phyloP scores from a whole-genome alignment of 2,797 vertebrate species.

The Poeciliopsis presidionis region DNA sequence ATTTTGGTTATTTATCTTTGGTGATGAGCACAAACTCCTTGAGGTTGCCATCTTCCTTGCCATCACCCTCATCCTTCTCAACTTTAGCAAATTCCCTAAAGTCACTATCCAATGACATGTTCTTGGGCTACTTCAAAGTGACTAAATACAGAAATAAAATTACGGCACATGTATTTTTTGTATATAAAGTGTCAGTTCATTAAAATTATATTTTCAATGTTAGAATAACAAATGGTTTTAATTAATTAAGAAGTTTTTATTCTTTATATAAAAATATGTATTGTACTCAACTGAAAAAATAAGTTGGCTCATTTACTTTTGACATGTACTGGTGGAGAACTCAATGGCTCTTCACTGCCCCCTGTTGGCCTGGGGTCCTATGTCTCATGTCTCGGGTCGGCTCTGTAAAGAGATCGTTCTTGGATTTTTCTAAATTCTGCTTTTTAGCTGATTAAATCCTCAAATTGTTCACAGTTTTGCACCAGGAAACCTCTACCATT shows the following conservation, averaged over 20 bases:
- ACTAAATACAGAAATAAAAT: not conserved
- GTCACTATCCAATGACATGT: too few species aligned
- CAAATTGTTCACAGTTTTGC: not conserved
- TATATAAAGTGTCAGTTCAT: not conserved
- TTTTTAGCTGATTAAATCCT: not conserved
- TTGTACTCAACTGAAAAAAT: not conserved
- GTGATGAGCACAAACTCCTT: not conserved
- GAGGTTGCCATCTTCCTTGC: not conserved
- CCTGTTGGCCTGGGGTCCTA: not conserved
- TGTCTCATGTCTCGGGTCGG: not conserved
- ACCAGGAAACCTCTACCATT: not conserved
- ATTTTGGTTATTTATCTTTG: not conserved
- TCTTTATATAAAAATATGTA: not conserved
- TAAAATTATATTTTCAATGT: not conserved
- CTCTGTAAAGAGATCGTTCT: not conserved
- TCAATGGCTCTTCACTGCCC: not conserved
- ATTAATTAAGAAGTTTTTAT: not conserved
- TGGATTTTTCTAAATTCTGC: not conserved
- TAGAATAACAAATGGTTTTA: not conserved
- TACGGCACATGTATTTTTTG: not conserved
- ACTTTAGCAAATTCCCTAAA: not conserved
- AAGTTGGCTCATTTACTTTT: not conserved
- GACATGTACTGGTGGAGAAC: not conserved
- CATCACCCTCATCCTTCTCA: not conserved
- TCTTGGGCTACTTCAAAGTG: not conserved